Evolutionary conservation across 2,113 vertebrate genomes (phyloP), one percentile per base, ranked within the genome.

Genomic region (Syrmaticus mikado): DNA sequence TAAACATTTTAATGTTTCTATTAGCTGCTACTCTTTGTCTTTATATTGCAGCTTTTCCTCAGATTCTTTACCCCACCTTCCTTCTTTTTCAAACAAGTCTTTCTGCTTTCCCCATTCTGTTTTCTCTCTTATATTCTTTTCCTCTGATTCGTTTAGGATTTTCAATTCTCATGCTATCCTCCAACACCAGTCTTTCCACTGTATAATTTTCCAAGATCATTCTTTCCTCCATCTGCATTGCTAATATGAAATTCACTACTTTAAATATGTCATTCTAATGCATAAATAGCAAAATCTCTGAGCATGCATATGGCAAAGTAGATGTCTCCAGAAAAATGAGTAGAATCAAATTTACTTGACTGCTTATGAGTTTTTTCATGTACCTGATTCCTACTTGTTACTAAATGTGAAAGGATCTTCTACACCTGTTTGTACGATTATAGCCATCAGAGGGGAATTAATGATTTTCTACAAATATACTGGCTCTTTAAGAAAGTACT

Each of bases 181-280:
- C 45, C 77, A 94, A 12, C 28, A 52, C 20, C 22, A 68, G 30
- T 58, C 46, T 90, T 92, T 77, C 62, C 78, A 74, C 52, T 3
- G 8, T 38, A 45, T 92, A 73, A 92, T 94, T 82, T 89, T 92
- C 81, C 58, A 80, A 58, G 74, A 92, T 76, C 48, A 58, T 61
- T 70, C 1, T 0, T 79, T 87, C 62, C 50, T 85, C 55, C 53
- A 89, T 92, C 89, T 93, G 89, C 89, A 92, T 92, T 95, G 89
- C 84, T 94, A 96, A 94, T 92, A 60, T 41, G 41, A 80, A 93
- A 82, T 77, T 82, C 87, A 53, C 67, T 89, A 24, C 53, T 88
- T 93, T 72, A 72, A 84, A 90, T 71, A 81, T 70, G 89, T 91
- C 70, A 87, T 87, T 92, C 78, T 91, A 91, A 87, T 62, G 79